phyloP scores from a whole-genome alignment of 2,888 invertebrate species.

The Drosophila setosimentum region DNA sequence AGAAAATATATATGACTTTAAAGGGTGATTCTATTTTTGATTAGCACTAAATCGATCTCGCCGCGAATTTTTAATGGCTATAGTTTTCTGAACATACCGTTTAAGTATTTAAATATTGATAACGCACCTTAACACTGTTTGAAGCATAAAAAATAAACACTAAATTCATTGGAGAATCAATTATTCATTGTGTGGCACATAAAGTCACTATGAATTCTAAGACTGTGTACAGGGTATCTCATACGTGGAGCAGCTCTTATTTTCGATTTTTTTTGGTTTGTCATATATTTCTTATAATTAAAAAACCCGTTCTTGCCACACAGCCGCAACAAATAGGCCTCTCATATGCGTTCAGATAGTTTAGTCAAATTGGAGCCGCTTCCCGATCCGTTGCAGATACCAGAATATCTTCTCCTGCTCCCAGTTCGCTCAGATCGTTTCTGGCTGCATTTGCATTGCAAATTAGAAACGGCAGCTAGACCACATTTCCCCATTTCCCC shows the following conservation, averaged over 20 bases:
- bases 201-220: not conserved
- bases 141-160: too few relatives aligned
- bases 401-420: not conserved
- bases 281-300: conserved; percentile 67
- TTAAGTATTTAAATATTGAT: too few relatives aligned
- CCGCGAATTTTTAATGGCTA: not conserved
- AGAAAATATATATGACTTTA: not conserved
- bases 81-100: too few relatives aligned
- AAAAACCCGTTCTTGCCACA: conserved; percentile 64
- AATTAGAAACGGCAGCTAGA: conserved; percentile 67
- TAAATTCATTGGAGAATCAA: not conserved
- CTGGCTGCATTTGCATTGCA: conserved; percentile 74
- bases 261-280: conserved; percentile 41
- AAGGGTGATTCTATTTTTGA: too few relatives aligned
- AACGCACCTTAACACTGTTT: too few relatives aligned
- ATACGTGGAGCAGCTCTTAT: not conserved
- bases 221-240: not conserved
- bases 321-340: conserved; percentile 62
- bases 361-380: conserved; percentile 69
- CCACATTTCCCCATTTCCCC: not conserved
- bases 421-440: conserved; percentile 16
- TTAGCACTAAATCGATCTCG: not conserved
- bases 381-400: conserved; percentile 35
- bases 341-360: conserved; percentile 69
- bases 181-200: not conserved